Conservation (phyloP, 2,797 vertebrate genomes). For the Podargus strigoides region DNA sequence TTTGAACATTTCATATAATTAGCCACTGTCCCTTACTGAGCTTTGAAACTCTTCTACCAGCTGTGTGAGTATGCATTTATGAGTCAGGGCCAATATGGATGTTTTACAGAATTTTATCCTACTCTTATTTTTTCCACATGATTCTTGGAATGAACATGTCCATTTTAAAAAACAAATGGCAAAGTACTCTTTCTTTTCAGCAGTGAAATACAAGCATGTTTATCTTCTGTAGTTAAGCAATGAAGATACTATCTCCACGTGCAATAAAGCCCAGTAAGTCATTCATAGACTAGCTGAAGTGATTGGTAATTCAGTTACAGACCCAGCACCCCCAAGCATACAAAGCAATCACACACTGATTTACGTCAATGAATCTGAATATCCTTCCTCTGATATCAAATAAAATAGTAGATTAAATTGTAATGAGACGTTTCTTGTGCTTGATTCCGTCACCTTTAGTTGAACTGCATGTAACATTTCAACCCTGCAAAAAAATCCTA, state of each 20-base stretch:
- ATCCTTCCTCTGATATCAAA: neutral
- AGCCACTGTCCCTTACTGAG: neutral
- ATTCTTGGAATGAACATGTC: neutral
- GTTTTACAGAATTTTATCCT: neutral
- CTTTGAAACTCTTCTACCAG: neutral
- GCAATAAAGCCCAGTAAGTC: neutral
- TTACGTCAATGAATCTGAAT: neutral
- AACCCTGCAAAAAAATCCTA: neutral
- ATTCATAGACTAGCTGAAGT: neutral
- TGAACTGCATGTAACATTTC: neutral
- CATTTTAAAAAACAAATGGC: neutral
- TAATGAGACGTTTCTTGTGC: neutral
- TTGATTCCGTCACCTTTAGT: neutral
- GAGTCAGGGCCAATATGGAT: neutral
- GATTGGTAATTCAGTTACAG: neutral
- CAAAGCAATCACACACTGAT: neutral
- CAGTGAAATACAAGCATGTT: neutral
- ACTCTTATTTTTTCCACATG: too few relatives aligned
- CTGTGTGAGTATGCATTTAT: neutral
- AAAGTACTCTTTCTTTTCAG: neutral
- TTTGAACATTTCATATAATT: neutral
- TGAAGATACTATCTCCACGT: neutral
- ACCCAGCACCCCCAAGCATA: neutral
- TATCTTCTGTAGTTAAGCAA: neutral
- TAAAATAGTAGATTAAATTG: neutral